phyloP scores from a whole-genome alignment of 2,113 vertebrate species.

The Felis chaus region DNA sequence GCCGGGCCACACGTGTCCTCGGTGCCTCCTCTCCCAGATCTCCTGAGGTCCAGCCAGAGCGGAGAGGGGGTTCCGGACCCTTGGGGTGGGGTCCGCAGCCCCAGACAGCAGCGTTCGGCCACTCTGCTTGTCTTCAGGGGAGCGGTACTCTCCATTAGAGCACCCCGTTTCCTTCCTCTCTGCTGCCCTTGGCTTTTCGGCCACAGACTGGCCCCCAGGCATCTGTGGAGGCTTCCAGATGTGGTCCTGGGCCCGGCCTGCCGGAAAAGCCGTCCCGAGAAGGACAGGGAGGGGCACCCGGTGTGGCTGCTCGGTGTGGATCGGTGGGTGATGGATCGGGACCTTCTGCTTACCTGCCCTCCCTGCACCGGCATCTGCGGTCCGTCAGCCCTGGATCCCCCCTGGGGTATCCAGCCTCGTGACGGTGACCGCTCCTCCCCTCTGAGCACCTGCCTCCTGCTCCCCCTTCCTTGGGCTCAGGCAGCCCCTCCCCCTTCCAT shows the following conservation, averaged over 20 bases:
- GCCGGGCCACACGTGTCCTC: fast-evolving
- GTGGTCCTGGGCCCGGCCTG: not conserved
- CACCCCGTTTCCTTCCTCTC: not conserved
- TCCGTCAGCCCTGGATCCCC: not conserved
- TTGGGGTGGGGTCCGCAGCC: not conserved
- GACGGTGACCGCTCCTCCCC: not conserved
- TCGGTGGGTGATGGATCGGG: fast-evolving
- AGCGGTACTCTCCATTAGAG: not conserved
- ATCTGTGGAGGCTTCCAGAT: fast-evolving
- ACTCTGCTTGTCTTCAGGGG: not conserved
- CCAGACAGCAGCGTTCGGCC: fast-evolving
- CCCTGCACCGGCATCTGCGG: not conserved
- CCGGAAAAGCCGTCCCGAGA: not conserved
- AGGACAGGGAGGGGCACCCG: not conserved
- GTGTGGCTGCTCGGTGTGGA: not conserved
- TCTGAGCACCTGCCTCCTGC: not conserved
- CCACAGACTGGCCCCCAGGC: not conserved
- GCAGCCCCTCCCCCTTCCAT: fast-evolving
- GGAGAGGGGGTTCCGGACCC: fast-evolving
- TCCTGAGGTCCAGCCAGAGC: not conserved
- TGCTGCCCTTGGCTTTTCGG: not conserved
- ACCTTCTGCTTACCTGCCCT: not conserved
- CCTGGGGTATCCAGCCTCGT: fast-evolving
- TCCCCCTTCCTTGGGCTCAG: fast-evolving
- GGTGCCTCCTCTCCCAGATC: no score